phyloP scores from a whole-genome alignment of 2,113 vertebrate genomes.

The Myotis lucifugus region DNA sequence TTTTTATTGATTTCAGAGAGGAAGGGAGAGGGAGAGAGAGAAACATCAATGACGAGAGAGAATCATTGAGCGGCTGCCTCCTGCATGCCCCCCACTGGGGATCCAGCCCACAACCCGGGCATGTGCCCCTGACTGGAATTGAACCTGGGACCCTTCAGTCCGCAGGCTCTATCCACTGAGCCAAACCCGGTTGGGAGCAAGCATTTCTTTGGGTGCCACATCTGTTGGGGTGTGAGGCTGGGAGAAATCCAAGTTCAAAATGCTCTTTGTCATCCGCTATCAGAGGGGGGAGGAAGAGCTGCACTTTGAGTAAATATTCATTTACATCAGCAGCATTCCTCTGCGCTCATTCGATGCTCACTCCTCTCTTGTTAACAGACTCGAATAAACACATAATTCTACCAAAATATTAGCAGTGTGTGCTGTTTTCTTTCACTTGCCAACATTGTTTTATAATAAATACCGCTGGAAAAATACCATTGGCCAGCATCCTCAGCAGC shows the following conservation, averaged over 20 bases:
- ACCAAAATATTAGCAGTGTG: conserved; percentile 73
- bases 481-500: conserved; percentile 39
- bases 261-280: not conserved
- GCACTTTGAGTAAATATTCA: conserved; percentile 63
- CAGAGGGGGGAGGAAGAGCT: not conserved
- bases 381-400: conserved; percentile 78
- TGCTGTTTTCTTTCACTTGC: conserved; percentile 78
- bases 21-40: too few relatives aligned
- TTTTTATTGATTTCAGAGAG: too few relatives aligned
- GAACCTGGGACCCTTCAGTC: too few relatives aligned
- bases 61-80: too few relatives aligned
- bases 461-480: conserved; percentile 59
- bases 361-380: conserved; percentile 70
- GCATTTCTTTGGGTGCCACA: too few relatives aligned
- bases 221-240: not conserved
- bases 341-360: conserved; percentile 26
- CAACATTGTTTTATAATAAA: conserved; percentile 75
- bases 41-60: too few relatives aligned
- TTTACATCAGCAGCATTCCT: conserved; percentile 73
- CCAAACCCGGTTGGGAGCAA: too few relatives aligned
- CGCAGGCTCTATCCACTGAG: too few relatives aligned
- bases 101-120: too few relatives aligned
- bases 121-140: too few relatives aligned
- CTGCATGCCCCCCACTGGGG: too few relatives aligned
- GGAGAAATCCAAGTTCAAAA: conserved; percentile 40